Conservation (phyloP, 2,888 invertebrate species). For the Tetragnatha montana region DNA sequence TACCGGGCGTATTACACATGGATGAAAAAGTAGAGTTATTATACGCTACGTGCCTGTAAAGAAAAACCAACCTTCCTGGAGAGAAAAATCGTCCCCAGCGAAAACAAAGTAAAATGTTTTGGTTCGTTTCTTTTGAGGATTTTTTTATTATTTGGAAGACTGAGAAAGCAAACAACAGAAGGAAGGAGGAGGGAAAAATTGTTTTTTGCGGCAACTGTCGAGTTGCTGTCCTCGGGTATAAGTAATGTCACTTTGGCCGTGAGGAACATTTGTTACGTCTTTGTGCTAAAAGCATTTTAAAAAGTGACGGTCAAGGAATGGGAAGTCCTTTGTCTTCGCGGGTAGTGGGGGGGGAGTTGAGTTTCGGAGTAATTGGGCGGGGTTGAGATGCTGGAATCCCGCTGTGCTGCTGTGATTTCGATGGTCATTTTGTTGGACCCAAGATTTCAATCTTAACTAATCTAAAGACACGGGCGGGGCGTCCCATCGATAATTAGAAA, state of each 20-base stretch:
- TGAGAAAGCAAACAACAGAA: not conserved
- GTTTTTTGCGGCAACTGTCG: not conserved
- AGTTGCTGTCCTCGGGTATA: not conserved
- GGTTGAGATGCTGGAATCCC: too few relatives aligned
- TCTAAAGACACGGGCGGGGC: too few relatives aligned
- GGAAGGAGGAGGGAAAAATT: not conserved
- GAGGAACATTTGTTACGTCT: conserved; percentile 19
- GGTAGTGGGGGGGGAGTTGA: not conserved
- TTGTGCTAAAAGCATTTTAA: conserved; percentile 27
- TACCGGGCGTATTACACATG: not conserved
- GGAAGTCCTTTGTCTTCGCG: not conserved
- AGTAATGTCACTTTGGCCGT: conserved; percentile 17
- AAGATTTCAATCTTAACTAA: too few relatives aligned
- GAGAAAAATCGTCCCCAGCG: not conserved
- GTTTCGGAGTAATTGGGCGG: too few relatives aligned
- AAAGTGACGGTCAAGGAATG: conserved; percentile 6
- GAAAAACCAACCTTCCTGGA: not conserved
- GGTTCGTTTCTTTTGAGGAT: not conserved
- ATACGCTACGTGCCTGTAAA: not conserved
- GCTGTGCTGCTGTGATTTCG: too few relatives aligned
- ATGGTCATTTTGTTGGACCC: too few relatives aligned
- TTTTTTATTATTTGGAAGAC: not conserved
- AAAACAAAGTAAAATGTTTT: not conserved
- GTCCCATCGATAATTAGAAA: too few relatives aligned
- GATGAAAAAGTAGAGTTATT: not conserved